Conservation (phyloP, 2,888 invertebrate species). For the Lepidocyrtoides sp. region DNA sequence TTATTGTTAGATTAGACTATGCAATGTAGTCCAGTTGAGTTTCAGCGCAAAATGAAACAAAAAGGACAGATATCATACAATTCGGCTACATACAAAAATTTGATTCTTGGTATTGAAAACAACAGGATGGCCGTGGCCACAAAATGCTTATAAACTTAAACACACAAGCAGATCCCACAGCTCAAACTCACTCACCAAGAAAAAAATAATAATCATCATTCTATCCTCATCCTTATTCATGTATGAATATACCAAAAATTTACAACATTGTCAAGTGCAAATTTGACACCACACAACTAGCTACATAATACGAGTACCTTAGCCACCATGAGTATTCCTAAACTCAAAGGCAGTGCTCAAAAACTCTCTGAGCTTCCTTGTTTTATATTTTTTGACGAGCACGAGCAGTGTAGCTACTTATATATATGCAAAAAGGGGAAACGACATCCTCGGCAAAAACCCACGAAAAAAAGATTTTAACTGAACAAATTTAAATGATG, state of each 20-base stretch:
- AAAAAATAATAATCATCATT: not conserved
- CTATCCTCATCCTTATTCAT: not conserved
- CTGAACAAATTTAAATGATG: too few species aligned
- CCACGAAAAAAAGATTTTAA: too few species aligned
- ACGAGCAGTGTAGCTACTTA: not conserved
- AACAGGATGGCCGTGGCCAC: slow-evolving; percentile 60
- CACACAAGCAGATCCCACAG: not conserved
- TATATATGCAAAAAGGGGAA: too few species aligned
- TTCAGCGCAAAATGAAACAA: not conserved
- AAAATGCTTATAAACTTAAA: not conserved
- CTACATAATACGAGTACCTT: not conserved
- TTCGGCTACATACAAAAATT: not conserved
- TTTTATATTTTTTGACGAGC: not conserved
- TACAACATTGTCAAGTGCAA: not conserved
- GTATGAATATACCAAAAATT: not conserved
- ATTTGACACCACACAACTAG: not conserved
- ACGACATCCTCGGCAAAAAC: too few species aligned
- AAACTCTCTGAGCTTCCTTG: not conserved
- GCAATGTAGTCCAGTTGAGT: not conserved
- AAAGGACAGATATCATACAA: not conserved
- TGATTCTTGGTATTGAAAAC: slow-evolving; percentile 48
- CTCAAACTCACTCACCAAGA: not conserved
- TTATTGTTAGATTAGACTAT: not conserved
- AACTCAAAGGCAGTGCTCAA: not conserved
- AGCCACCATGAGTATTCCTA: too few species aligned